These are phyloP conservation scores for Protosalanx chinensis DNA, from an alignment of 2,797 vertebrate species.

Conservation along the genomic window DNA sequence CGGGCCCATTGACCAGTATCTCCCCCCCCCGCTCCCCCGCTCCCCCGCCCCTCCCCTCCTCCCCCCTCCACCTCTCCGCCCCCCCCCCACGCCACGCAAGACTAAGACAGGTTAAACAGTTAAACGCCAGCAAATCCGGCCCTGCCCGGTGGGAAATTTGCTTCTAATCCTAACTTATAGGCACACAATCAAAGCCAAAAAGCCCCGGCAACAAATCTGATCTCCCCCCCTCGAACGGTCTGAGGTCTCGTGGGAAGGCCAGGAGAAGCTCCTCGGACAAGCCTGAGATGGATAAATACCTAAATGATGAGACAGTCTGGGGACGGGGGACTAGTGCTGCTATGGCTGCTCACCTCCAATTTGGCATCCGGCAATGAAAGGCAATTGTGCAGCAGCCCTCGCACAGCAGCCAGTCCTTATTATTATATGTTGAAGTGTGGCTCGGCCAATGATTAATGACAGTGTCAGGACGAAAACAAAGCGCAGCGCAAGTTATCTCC, in stretches of 20 bases:
- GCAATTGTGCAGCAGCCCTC: slow-evolving; percentile 95
- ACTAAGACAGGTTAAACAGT: slow-evolving; percentile 99
- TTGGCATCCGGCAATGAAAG: slow-evolving; percentile 96
- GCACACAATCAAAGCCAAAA: slow-evolving; percentile 99
- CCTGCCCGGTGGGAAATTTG: slow-evolving; percentile 99
- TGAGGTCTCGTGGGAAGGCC: slow-evolving; percentile 89
- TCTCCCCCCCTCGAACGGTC: slow-evolving; percentile 92
- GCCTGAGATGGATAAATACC: slow-evolving; percentile 99
- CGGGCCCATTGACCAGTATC: slow-evolving; percentile 88
- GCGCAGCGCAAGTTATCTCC: slow-evolving; percentile 97
- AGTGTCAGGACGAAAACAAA: slow-evolving; percentile 97
- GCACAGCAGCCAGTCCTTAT: slow-evolving; percentile 97
- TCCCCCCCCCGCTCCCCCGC: slow-evolving; percentile 80
- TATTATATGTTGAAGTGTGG: slow-evolving; percentile 99
- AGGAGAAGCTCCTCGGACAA: slow-evolving; percentile 90
- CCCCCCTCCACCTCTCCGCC: slow-evolving; percentile 70
- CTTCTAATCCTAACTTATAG: slow-evolving; percentile 99
- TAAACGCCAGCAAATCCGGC: slow-evolving; percentile 99
- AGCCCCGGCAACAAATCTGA: slow-evolving; percentile 98
- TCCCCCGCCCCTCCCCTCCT: neutral
- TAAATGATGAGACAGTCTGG: slow-evolving; percentile 99
- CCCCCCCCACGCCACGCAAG: slow-evolving; percentile 66
- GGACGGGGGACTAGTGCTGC: slow-evolving; percentile 94
- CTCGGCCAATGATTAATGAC: slow-evolving; percentile 99
- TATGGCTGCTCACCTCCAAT: slow-evolving; percentile 99